phyloP scores from a whole-genome alignment of 2,113 vertebrate genomes.

The Cyprinodon brontotheroides region DNA sequence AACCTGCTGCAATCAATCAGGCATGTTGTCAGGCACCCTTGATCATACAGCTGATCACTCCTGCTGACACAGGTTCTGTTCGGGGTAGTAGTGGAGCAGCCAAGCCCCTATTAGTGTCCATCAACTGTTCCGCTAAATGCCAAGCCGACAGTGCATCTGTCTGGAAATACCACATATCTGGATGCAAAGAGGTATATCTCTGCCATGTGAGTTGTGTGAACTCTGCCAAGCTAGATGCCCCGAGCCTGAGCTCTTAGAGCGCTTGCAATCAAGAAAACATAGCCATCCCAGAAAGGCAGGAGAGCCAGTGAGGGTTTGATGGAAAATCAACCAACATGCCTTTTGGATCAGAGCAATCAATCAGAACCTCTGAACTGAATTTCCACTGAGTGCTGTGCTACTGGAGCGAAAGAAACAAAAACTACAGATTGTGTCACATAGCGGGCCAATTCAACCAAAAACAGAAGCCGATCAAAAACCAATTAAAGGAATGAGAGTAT shows the following conservation, averaged over 20 bases:
- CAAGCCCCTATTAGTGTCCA: slow-evolving; percentile 71
- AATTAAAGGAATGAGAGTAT: background rate
- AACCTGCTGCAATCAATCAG: slow-evolving; percentile 39
- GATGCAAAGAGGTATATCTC: slow-evolving; percentile 40
- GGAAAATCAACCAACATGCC: slow-evolving; percentile 17
- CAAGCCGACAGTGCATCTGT: slow-evolving; percentile 58
- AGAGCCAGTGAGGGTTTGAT: slow-evolving; percentile 27
- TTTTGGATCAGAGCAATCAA: slow-evolving; percentile 28
- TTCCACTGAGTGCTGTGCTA: background rate
- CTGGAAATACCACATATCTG: slow-evolving; percentile 54
- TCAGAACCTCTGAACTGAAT: slow-evolving; percentile 1
- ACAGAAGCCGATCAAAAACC: background rate
- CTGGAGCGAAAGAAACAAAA: background rate
- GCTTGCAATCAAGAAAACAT: slow-evolving; percentile 45
- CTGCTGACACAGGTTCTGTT: slow-evolving; percentile 58
- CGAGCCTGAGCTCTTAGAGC: slow-evolving; percentile 50
- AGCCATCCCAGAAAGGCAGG: slow-evolving; percentile 34
- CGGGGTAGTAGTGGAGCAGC: slow-evolving; percentile 57
- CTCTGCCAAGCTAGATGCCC: slow-evolving; percentile 37
- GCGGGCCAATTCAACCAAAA: background rate
- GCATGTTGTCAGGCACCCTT: slow-evolving; percentile 35
- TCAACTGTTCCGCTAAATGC: slow-evolving; percentile 64
- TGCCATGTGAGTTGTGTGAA: slow-evolving; percentile 37
- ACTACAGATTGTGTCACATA: background rate
- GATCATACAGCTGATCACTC: slow-evolving; percentile 53